A percentile compares a stretch with the other conserved stretches of the same genome.
phyloP scores from a whole-genome alignment of 2,888 invertebrate genomes.

The Bombylius discolor region DNA sequence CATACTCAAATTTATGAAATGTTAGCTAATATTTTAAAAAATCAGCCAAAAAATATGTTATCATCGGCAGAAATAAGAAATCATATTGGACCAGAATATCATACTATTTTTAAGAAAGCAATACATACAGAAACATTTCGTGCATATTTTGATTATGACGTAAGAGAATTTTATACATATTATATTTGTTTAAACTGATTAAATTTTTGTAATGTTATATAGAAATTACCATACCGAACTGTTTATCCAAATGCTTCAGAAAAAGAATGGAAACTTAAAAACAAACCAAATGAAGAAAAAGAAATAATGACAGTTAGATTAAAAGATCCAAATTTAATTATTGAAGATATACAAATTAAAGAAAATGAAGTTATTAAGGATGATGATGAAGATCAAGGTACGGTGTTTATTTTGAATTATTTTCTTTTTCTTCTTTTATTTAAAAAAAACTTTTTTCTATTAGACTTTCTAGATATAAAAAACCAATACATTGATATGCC shows the following conservation, averaged over 20 bases:
- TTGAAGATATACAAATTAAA: conserved; percentile 39
- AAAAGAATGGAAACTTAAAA: conserved; percentile 41
- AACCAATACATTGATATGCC: conserved; percentile 31
- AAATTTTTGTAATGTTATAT: background rate
- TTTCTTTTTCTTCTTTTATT: background rate
- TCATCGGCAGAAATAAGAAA: conserved; percentile 13
- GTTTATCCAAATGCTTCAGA: conserved; percentile 44
- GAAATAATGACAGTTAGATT: conserved; percentile 44
- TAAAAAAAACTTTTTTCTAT: background rate
- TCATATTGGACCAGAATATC: background rate
- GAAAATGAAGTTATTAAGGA: conserved; percentile 38
- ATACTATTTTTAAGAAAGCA: conserved; percentile 20
- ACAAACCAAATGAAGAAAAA: conserved; percentile 22
- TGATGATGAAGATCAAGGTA: conserved; percentile 20
- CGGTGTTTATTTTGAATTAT: background rate
- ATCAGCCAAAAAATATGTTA: conserved; percentile 39
- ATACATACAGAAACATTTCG: conserved; percentile 38
- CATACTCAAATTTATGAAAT: conserved; percentile 32
- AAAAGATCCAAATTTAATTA: conserved; percentile 42
- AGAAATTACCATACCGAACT: conserved; percentile 39
- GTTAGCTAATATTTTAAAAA: conserved; percentile 29
- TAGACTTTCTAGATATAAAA: conserved; percentile 12
- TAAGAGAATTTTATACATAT: conserved; percentile 22
- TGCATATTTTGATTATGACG: conserved; percentile 41
- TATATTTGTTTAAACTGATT: background rate